These are phyloP conservation scores for Colletes gigas DNA, from an alignment of 1,140 invertebrate species.

Conservation along the genomic window DNA sequence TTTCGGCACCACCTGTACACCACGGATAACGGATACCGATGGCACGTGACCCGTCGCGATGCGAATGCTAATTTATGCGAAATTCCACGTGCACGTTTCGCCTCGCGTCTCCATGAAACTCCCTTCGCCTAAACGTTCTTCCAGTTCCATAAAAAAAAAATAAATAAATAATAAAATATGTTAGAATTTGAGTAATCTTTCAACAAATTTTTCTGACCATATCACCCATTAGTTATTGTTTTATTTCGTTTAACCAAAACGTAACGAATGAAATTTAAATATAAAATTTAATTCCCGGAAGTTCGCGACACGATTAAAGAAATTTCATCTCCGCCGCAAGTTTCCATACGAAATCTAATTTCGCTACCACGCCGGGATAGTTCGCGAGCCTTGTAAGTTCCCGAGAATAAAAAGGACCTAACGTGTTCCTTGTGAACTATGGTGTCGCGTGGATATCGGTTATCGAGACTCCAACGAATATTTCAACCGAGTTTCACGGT, in stretches of 20 bases:
- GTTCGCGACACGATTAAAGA: too few relatives aligned
- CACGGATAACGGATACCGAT: conserved; percentile 59
- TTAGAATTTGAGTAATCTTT: too few relatives aligned
- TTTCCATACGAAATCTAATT: too few relatives aligned
- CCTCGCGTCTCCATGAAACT: conserved; percentile 30
- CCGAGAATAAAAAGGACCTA: neutral
- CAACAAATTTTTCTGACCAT: too few relatives aligned
- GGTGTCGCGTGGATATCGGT: neutral
- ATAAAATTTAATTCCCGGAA: too few relatives aligned
- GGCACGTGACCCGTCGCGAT: conserved; percentile 39
- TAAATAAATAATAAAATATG: conserved; percentile 10
- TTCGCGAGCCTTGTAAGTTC: too few relatives aligned
- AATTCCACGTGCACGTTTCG: conserved; percentile 44
- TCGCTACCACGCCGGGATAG: too few relatives aligned
- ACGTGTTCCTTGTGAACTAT: neutral
- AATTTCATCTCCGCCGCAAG: too few relatives aligned
- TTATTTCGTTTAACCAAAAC: too few relatives aligned
- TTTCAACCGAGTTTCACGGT: neutral
- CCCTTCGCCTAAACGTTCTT: neutral
- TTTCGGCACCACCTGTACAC: conserved; percentile 49
- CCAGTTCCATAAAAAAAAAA: neutral
- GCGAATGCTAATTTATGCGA: conserved; percentile 61
- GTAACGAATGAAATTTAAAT: too few relatives aligned
- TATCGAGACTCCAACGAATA: neutral
- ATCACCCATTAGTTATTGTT: too few relatives aligned